Conservation (phyloP, 2,888 invertebrate genomes). For the Temnothorax rugatulus region DNA sequence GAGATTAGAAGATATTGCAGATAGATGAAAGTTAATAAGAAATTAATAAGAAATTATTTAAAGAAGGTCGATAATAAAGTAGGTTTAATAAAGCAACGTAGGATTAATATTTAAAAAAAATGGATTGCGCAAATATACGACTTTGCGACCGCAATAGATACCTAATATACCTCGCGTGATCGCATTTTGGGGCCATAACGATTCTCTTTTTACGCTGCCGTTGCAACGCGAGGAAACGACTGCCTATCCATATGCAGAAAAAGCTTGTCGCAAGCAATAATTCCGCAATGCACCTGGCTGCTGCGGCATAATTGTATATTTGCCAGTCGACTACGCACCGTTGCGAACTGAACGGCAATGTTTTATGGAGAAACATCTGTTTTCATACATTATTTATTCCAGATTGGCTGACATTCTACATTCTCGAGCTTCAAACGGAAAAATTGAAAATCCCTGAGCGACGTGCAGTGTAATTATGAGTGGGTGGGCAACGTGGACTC, state of each 20-base stretch:
- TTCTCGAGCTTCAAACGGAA: background rate
- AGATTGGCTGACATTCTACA: conserved; percentile 1
- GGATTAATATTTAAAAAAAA: background rate
- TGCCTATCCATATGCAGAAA: conserved; percentile 9
- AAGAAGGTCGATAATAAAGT: background rate
- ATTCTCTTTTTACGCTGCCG: background rate
- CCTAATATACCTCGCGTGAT: conserved; percentile 32
- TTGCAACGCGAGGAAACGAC: background rate
- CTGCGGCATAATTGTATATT: conserved; percentile 22
- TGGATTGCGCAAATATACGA: background rate
- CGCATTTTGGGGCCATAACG: conserved; percentile 7
- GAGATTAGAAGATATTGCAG: background rate
- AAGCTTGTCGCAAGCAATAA: conserved; percentile 12
- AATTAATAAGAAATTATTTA: conserved; percentile 19
- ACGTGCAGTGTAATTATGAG: conserved; percentile 26
- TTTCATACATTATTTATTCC: conserved; percentile 9
- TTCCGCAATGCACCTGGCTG: conserved; percentile 7
- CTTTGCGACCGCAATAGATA: background rate
- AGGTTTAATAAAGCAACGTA: background rate
- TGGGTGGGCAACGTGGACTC: conserved; percentile 18
- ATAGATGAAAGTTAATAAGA: background rate
- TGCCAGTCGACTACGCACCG: background rate
- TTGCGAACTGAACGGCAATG: background rate
- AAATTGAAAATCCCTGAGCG: conserved; percentile 36
- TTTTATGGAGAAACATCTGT: conserved; percentile 19